Conservation (phyloP, 2,113 vertebrate species). For the Xenus cinereus region DNA sequence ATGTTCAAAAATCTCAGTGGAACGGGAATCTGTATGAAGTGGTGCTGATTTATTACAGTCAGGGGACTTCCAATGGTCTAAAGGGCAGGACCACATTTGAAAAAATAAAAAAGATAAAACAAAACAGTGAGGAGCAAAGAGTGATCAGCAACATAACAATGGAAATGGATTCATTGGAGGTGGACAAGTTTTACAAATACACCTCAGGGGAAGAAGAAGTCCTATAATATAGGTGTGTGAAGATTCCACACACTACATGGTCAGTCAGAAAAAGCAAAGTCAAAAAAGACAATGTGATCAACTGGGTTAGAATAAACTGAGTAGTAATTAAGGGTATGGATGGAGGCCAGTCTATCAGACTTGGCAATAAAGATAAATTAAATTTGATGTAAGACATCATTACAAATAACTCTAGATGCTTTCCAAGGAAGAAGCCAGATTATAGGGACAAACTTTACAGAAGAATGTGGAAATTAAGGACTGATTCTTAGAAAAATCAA, state of each 20-base stretch:
- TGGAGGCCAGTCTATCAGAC: background rate
- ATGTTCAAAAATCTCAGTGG: background rate
- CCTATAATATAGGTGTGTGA: background rate
- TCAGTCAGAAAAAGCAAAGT: background rate
- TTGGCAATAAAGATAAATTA: background rate
- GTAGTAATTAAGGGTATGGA: background rate
- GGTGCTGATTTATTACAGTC: background rate
- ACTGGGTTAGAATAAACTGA: background rate
- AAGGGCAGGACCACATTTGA: background rate
- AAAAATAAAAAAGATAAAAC: background rate
- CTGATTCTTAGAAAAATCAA: background rate
- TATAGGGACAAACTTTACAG: background rate
- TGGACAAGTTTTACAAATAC: background rate
- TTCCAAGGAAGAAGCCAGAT: background rate
- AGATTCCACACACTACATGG: background rate
- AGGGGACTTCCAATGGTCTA: background rate
- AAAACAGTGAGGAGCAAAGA: background rate
- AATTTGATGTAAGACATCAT: background rate
- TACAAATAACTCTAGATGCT: background rate
- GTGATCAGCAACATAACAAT: background rate
- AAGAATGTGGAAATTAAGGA: background rate
- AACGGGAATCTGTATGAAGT: background rate
- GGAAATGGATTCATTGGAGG: background rate
- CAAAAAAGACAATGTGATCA: background rate
- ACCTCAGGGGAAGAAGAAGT: background rate